phyloP scores from a whole-genome alignment of 2,113 vertebrate genomes.

The Lepus americanus region DNA sequence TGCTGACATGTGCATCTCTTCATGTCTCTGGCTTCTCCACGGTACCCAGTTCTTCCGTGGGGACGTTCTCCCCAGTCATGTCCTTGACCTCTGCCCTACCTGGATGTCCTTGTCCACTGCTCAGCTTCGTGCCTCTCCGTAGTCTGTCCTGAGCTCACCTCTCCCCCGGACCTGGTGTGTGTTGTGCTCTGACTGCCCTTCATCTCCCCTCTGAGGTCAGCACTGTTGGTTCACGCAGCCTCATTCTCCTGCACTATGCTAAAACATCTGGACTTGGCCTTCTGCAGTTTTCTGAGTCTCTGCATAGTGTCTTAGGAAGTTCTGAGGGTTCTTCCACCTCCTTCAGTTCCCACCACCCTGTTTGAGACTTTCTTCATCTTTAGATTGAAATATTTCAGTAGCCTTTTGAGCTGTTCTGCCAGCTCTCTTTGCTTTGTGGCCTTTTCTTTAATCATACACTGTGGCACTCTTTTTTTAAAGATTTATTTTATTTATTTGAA shows the following conservation, averaged over 20 bases:
- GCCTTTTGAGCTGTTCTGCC: neutral
- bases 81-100: rapidly evolving
- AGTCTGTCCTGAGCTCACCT: neutral
- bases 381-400: neutral
- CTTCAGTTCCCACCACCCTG: neutral
- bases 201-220: neutral
- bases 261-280: neutral
- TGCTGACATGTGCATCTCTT: neutral
- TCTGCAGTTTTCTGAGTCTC: neutral
- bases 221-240: neutral
- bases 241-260: neutral
- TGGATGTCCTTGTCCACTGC: rapidly evolving
- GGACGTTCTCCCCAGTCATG: neutral
- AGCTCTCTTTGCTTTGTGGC: neutral
- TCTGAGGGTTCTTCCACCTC: neutral
- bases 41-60: neutral
- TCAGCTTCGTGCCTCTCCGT: neutral
- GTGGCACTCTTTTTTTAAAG: neutral
- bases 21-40: neutral
- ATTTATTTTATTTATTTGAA: too few relatives aligned
- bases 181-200: neutral
- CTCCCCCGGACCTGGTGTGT: rapidly evolving
- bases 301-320: neutral
- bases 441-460: neutral
- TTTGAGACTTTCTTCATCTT: neutral